Evolutionary conservation across 64 coral and sea anemone genomes (phyloP).

Genomic region (Hydrozoanthus tunicans): DNA sequence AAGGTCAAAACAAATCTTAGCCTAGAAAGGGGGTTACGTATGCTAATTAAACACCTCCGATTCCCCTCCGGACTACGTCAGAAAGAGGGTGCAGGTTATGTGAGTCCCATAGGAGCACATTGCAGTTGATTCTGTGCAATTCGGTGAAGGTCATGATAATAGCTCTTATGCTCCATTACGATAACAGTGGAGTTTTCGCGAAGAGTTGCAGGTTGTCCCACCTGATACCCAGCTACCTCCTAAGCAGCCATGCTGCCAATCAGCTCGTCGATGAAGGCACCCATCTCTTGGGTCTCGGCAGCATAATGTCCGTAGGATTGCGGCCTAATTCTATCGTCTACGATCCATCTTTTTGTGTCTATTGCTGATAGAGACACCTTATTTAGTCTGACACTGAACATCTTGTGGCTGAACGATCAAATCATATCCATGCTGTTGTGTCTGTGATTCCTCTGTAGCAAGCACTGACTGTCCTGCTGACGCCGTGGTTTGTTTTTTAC

Average conservation of each 20-base stretch:
- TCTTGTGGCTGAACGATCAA: neutral
- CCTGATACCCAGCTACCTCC: slow-evolving; percentile 17
- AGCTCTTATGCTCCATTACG: too few species aligned
- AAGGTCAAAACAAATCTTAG: too few species aligned
- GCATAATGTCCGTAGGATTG: neutral
- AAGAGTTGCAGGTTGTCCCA: slow-evolving; percentile 3
- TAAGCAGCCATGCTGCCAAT: neutral
- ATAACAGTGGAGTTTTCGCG: neutral
- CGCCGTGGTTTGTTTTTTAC: neutral
- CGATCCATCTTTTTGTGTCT: slow-evolving; percentile 32
- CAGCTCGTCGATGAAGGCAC: slow-evolving; percentile 14
- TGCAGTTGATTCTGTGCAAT: too few species aligned
- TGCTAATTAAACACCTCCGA: too few species aligned
- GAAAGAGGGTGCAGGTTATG: too few species aligned
- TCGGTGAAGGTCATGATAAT: too few species aligned
- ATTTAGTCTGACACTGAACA: neutral
- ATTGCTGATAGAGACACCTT: slow-evolving; percentile 25
- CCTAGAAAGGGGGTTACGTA: too few species aligned
- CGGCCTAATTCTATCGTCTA: neutral
- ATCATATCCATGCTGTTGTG: slow-evolving; percentile 3
- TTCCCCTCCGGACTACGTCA: too few species aligned
- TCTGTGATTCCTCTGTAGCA: neutral
- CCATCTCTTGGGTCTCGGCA: too few species aligned
- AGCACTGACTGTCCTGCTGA: neutral
- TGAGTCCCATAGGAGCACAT: too few species aligned